A percentile compares a stretch with the other conserved stretches of the same genome.
Evolutionary conservation across 2,113 vertebrate species (phyloP).

Genomic region (Potamarius usumacintae): DNA sequence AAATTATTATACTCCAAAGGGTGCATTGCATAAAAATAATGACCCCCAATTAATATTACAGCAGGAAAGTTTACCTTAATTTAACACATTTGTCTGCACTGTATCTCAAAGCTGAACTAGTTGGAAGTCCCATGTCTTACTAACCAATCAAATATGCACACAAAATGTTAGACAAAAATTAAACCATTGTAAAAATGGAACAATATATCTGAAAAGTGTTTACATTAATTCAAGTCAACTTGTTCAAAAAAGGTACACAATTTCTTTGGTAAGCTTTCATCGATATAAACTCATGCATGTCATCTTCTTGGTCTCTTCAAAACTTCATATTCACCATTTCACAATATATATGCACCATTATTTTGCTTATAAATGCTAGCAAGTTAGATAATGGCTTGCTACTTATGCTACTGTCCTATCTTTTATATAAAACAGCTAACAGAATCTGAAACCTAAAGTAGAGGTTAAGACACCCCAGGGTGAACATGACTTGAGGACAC

Average conservation of each 20-base stretch:
- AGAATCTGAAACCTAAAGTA: background rate
- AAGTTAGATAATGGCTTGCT: background rate
- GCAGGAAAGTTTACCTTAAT: background rate
- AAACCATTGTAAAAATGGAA: background rate
- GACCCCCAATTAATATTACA: background rate
- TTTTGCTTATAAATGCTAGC: background rate
- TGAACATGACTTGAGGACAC: background rate
- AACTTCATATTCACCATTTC: background rate
- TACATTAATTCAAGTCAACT: background rate
- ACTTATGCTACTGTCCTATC: background rate
- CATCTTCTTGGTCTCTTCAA: background rate
- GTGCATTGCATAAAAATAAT: background rate
- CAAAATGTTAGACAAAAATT: background rate
- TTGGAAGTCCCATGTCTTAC: background rate
- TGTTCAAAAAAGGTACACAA: background rate
- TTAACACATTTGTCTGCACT: background rate
- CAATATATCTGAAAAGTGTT: background rate
- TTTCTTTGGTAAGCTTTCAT: background rate
- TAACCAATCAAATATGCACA: background rate
- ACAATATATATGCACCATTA: background rate
- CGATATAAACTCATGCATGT: background rate
- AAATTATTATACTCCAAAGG: background rate
- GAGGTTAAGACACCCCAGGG: background rate
- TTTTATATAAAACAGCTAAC: background rate
- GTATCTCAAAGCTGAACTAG: background rate